Percentiles rank a stretch among this genome's conserved stretches.
These are phyloP conservation scores for Bombus turneri DNA, from an alignment of 1,140 invertebrate genomes.

Conservation along the genomic window DNA sequence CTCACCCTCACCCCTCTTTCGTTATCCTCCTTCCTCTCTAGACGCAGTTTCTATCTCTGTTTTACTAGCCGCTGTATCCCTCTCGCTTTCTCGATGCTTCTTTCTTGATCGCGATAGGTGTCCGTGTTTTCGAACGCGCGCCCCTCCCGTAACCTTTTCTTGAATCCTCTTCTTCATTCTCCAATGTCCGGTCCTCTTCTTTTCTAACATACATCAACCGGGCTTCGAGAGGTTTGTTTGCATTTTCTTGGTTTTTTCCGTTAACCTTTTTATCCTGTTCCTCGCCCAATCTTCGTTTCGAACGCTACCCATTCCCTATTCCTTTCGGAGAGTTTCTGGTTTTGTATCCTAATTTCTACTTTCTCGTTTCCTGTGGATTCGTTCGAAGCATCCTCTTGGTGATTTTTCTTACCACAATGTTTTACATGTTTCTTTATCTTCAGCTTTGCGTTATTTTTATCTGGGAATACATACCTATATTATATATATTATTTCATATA, in stretches of 20 bases:
- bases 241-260: not conserved
- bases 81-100: slow-evolving; percentile 25
- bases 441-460: too few relatives aligned
- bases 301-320: not conserved
- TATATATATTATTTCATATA: too few relatives aligned
- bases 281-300: not conserved
- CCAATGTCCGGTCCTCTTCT: not conserved
- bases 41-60: slow-evolving; percentile 2
- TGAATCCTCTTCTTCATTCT: not conserved
- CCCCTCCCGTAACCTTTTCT: not conserved
- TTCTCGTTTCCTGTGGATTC: not conserved
- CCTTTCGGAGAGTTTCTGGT: too few relatives aligned
- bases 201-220: not conserved
- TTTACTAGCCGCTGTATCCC: not conserved
- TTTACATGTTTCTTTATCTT: too few relatives aligned
- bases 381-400: not conserved
- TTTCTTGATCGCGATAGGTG: slow-evolving; percentile 47
- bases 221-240: not conserved
- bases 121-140: slow-evolving; percentile 44
- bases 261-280: not conserved
- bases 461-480: too few relatives aligned
- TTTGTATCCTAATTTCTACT: not conserved
- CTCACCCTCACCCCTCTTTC: not conserved
- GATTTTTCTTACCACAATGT: too few relatives aligned
- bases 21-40: not conserved